Evolutionary conservation across 2,113 vertebrate species (phyloP), one percentile per base, ranked within the genome.

Genomic region (Gulo gulo): DNA sequence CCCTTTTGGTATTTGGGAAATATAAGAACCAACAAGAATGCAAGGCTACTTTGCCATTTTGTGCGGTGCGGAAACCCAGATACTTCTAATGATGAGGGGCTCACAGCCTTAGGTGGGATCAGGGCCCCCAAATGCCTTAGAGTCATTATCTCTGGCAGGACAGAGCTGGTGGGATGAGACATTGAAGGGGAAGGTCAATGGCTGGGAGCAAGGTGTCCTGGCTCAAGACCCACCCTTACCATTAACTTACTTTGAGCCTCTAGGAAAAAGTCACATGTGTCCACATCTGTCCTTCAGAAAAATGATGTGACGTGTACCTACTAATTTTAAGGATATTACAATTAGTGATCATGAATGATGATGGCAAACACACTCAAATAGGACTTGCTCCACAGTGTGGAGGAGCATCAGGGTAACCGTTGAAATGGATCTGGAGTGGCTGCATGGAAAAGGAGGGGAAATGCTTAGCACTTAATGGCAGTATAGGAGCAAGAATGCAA

Each of bases 1-100:
- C 45, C 91, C 86, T 82, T 86, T 89, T 89, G 94, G 61, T 86
- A 95, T 95, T 94, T 97, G 74, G 83, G 79, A 82, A 89, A 87
- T 31, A 21, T 36, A 85, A 71, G 87, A 97, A 61, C 59, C 18
- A 65, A 31, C 59, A 23, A 73, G 91, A 78, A 78, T 8, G n/a
- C 5, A 4, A 29, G 74, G 26, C 57, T 34, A 1, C 2, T 1
- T 18, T 21, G 90, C 86, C 83, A 93, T 93, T 89, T 96, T 80
- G 36, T 4, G 1, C 29, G n/a, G 50, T 18, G 7, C 39, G 20
- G 91, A 73, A 57, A 76, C 26, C 16, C 29, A 24, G 29, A 34
- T 1, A 5, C 47, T 36, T 80, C 42, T 78, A 26, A 47, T n/a
- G 39, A 57, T 5, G 42, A 7, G 12, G 50, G 42, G 13, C 9